Base-by-base conservation (phyloP, 2,888 invertebrate genomes). In the Parnassius orleans region DNA sequence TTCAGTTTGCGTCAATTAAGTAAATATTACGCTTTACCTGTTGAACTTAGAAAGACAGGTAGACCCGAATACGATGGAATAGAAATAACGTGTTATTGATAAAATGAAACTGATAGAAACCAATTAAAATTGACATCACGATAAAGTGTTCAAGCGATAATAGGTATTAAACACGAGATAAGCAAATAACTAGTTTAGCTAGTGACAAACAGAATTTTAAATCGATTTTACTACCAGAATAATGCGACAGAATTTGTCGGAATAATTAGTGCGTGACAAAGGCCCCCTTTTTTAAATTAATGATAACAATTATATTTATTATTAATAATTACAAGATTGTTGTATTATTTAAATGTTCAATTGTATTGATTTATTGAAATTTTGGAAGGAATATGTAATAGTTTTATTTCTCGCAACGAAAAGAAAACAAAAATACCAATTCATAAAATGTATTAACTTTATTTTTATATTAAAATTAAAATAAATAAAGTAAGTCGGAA, bases 61-160 rank as follows among this genome's bases (percentile, higher is more conserved):
- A 42, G 44, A 63, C 9, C 11, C 9, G 70, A 70, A 76, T 74
- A 73, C 69, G 71, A 70, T 69, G 73, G 68, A 68, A 71, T 66
- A 68, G 68, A 68, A 71, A 70, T 71, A 72, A 76, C 76, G 72
- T 62, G 77, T 77, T 75, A 74, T 79, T 79, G 79, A 80, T 81
- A 76, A 78, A 77, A 77, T 69, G 59, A 59, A 69, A 81, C 74
- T 78, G 78, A 80, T 81, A 81, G 83, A 84, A 86, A 79, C 78
- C 81, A 86, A 87, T 87, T 86, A 83, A 83, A 83, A 75, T 72
- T 79, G 79, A 84, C 77, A 74, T 66, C 65, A 53, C 66, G 72
- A 76, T 72, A 65, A 65, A 66, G 63, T 66, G 74, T 78, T 72
- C 71, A 67, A 66, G 69, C 68, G 70, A 69, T 75, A 74, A 71